Evolutionary conservation across 2,113 vertebrate genomes (phyloP).

Genomic region (Mobula birostris): DNA sequence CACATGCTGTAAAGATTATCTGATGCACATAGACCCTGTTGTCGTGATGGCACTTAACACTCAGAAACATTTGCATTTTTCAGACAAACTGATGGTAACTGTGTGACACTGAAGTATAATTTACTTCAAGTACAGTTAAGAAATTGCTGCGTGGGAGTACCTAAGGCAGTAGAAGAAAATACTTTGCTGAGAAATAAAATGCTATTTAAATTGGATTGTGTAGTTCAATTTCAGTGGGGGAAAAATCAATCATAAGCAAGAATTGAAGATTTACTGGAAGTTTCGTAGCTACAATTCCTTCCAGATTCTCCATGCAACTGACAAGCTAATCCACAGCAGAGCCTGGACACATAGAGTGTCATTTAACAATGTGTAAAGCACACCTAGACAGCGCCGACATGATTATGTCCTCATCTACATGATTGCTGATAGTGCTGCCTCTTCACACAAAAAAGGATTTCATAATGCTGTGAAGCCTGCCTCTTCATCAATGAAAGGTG

Average conservation of each 20-base stretch:
- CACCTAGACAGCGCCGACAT: too few species aligned
- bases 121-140: not conserved
- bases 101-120: not conserved
- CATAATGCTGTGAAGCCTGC: too few species aligned
- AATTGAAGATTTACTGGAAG: too few species aligned
- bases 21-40: not conserved
- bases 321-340: too few species aligned
- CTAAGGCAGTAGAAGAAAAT: not conserved
- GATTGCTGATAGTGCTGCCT: too few species aligned
- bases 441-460: too few species aligned
- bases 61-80: conserved; percentile 7
- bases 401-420: too few species aligned
- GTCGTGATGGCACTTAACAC: conserved; percentile 13
- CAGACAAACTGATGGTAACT: not conserved
- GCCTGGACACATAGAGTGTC: too few species aligned
- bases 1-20: not conserved
- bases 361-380: too few species aligned
- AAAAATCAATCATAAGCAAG: too few species aligned
- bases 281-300: not conserved
- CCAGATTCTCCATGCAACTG: not conserved
- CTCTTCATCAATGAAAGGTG: too few species aligned
- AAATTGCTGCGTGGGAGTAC: not conserved
- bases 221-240: not conserved
- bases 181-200: not conserved
- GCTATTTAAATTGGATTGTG: not conserved